These are phyloP conservation scores for Cranoglanis bouderius DNA, from an alignment of 2,113 vertebrate genomes.

Conservation along the genomic window DNA sequence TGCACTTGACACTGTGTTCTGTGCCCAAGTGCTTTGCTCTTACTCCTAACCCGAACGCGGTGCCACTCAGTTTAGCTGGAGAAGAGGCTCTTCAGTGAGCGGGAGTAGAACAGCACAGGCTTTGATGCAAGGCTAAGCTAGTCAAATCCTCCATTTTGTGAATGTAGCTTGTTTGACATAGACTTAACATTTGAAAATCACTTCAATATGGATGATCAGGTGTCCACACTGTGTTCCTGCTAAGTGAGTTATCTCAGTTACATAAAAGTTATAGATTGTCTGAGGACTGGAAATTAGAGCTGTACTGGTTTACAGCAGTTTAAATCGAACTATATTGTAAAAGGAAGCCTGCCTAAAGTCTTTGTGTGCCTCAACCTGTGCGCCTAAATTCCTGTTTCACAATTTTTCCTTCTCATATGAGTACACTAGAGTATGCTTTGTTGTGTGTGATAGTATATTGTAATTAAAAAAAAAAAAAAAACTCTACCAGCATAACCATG, in stretches of 20 bases:
- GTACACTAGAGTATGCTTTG: not conserved
- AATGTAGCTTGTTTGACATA: slow-evolving; percentile 18
- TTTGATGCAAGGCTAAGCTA: not conserved
- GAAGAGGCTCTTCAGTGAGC: slow-evolving; percentile 33
- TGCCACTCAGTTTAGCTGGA: slow-evolving; percentile 29
- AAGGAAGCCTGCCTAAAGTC: not conserved
- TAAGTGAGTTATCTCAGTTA: slow-evolving; percentile 13
- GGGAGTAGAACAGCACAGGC: not conserved
- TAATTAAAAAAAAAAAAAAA: not conserved
- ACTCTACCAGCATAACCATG: not conserved
- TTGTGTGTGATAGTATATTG: not conserved
- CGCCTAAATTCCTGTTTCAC: not conserved
- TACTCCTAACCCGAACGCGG: slow-evolving; percentile 17
- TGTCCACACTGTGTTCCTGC: not conserved
- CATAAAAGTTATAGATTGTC: not conserved
- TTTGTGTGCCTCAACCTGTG: not conserved
- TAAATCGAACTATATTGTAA: not conserved
- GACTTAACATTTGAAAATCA: not conserved
- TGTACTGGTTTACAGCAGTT: not conserved
- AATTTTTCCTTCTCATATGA: not conserved
- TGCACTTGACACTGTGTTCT: slow-evolving; percentile 53
- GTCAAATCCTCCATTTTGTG: not conserved
- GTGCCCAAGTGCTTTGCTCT: slow-evolving; percentile 49
- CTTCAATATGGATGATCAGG: not conserved
- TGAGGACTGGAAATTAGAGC: not conserved